Evolutionary conservation across 2,113 vertebrate genomes (phyloP).

Genomic region (Zosterops hypoxanthus): DNA sequence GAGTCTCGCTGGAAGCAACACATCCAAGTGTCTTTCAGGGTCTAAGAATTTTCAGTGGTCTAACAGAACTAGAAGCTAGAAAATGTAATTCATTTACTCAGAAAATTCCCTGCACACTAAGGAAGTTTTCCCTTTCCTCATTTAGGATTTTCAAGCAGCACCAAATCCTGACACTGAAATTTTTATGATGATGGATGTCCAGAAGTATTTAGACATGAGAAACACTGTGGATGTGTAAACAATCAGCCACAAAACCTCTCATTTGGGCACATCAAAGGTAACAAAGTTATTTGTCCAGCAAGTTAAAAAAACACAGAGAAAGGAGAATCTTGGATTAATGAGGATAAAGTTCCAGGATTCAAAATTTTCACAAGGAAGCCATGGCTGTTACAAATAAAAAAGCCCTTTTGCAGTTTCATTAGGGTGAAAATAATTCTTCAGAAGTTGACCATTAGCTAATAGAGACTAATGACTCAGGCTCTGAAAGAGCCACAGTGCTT

Average conservation of each 20-base stretch:
- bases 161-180: neutral
- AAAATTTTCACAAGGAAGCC: neutral
- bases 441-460: neutral
- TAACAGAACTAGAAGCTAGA: neutral
- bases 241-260: constrained; percentile 27
- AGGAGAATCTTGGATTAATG: neutral
- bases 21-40: neutral
- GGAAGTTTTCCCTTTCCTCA: neutral
- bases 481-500: neutral
- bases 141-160: neutral
- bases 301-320: neutral
- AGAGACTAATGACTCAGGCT: neutral
- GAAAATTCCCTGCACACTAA: neutral
- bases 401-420: neutral
- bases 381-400: neutral
- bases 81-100: neutral
- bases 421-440: neutral
- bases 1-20: neutral
- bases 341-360: neutral
- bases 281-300: neutral
- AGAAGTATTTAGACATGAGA: constrained; percentile 28
- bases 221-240: constrained; percentile 11
- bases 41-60: neutral
- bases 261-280: constrained; percentile 45
- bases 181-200: neutral